phyloP scores from a whole-genome alignment of 1,140 invertebrate genomes.

The Drosophila erecta region DNA sequence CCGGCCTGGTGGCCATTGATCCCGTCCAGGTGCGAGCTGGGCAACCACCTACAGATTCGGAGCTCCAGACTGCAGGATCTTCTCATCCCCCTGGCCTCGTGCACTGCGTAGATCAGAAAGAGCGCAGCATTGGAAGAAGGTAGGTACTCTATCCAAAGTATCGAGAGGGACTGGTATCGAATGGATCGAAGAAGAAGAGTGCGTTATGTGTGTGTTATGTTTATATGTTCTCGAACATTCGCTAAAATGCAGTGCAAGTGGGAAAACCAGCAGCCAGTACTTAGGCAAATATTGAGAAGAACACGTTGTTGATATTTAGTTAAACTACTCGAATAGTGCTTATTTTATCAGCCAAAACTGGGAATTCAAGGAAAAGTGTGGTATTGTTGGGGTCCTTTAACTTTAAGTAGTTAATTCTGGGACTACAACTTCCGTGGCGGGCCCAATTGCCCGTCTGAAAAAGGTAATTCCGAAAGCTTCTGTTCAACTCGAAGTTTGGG shows the following conservation, averaged over 20 bases:
- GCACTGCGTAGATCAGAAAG: conserved; percentile 67
- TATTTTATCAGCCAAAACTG: background rate
- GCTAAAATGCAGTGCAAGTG: conserved; percentile 25
- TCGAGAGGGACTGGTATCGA: background rate
- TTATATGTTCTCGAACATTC: conserved; percentile 54
- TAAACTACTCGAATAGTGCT: conserved; percentile 14
- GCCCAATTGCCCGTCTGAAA: background rate
- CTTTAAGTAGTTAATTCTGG: background rate
- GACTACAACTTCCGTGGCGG: no score
- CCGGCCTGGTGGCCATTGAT: conserved; percentile 43
- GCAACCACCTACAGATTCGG: conserved; percentile 12
- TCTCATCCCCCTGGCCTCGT: conserved; percentile 48
- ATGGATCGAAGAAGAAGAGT: conserved; percentile 24
- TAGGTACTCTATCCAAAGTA: conserved; percentile 30
- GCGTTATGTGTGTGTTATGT: conserved; percentile 34
- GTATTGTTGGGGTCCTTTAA: background rate
- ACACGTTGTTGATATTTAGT: conserved; percentile 13
- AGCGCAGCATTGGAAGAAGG: conserved; percentile 75
- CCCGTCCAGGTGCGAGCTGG: conserved; percentile 16
- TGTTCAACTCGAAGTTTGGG: background rate
- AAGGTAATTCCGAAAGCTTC: background rate
- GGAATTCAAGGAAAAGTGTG: background rate
- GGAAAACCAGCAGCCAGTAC: conserved; percentile 4
- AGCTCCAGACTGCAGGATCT: conserved; percentile 27
- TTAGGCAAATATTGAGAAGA: conserved; percentile 15